These are phyloP conservation scores for Decapterus maruadsi DNA, from an alignment of 2,797 vertebrate genomes.

Conservation along the genomic window DNA sequence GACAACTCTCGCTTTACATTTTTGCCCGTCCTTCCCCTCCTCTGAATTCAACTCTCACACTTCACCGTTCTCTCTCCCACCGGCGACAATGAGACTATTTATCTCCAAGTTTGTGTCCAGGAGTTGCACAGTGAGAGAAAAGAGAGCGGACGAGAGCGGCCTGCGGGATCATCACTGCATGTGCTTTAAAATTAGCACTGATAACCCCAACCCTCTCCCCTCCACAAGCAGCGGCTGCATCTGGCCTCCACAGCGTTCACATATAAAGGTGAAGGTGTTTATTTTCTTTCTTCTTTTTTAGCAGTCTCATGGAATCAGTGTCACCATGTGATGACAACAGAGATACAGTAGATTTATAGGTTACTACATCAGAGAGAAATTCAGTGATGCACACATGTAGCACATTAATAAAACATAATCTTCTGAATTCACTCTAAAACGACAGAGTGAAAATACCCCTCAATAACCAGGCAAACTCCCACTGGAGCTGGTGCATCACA, in stretches of 20 bases:
- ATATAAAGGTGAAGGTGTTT: conserved; percentile 1
- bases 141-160: conserved; percentile 20
- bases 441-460: not conserved
- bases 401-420: conserved; percentile 4
- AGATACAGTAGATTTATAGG: not conserved
- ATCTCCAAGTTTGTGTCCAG: conserved; percentile 54
- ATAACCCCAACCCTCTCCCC: not conserved
- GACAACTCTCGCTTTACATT: conserved; percentile 85
- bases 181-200: conserved; percentile 20
- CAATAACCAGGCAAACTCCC: conserved; percentile 1
- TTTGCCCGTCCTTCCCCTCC: conserved; percentile 59
- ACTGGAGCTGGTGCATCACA: not conserved
- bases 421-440: conserved; percentile 11
- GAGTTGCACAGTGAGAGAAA: conserved; percentile 40
- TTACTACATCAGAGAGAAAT: not conserved
- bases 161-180: conserved; percentile 11
- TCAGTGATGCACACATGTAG: conserved; percentile 7
- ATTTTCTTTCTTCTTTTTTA: not conserved
- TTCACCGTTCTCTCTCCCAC: conserved; percentile 69
- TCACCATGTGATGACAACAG: not conserved
- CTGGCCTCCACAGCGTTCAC: conserved; percentile 23
- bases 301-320: conserved; percentile 8
- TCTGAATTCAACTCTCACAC: conserved; percentile 71
- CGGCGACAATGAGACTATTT: conserved; percentile 71
- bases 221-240: conserved; percentile 16